Percentiles rank a stretch among this genome's conserved stretches.
phyloP scores from a whole-genome alignment of 2,888 invertebrate genomes.

The Glyphotaelius pellucidus region DNA sequence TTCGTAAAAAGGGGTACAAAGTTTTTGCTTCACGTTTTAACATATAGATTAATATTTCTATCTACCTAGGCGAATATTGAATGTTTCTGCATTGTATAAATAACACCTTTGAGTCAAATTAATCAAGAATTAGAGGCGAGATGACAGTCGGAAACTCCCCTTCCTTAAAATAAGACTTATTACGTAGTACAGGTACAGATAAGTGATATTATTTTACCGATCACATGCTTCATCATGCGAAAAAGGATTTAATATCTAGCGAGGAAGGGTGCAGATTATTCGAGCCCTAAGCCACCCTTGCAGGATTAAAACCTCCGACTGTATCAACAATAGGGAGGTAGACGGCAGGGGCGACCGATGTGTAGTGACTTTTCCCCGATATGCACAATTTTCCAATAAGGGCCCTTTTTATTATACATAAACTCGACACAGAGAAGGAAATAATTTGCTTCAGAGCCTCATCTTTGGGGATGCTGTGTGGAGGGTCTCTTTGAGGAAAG shows the following conservation, averaged over 20 bases:
- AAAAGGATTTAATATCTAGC: conserved; percentile 49
- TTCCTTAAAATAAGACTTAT: conserved; percentile 10
- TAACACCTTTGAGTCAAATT: not conserved
- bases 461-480: too few relatives aligned
- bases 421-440: too few relatives aligned
- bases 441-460: too few relatives aligned
- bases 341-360: not conserved
- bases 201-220: conserved; percentile 16
- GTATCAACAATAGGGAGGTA: conserved; percentile 55
- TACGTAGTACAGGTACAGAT: conserved; percentile 2
- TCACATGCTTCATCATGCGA: conserved; percentile 28
- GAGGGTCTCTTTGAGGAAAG: too few relatives aligned
- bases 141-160: not conserved
- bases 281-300: conserved; percentile 42
- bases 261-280: conserved; percentile 42
- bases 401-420: too few relatives aligned
- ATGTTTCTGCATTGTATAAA: not conserved
- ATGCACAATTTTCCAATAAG: too few relatives aligned
- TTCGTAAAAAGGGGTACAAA: too few relatives aligned
- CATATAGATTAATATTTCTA: too few relatives aligned
- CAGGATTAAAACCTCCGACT: conserved; percentile 48
- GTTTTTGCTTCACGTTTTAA: too few relatives aligned
- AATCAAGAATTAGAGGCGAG: not conserved
- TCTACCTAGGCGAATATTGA: too few relatives aligned
- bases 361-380: not conserved